A percentile compares a stretch with the other conserved stretches of the same genome.
phyloP scores from a whole-genome alignment of 2,797 vertebrate species.

The Manis pentadactyla region DNA sequence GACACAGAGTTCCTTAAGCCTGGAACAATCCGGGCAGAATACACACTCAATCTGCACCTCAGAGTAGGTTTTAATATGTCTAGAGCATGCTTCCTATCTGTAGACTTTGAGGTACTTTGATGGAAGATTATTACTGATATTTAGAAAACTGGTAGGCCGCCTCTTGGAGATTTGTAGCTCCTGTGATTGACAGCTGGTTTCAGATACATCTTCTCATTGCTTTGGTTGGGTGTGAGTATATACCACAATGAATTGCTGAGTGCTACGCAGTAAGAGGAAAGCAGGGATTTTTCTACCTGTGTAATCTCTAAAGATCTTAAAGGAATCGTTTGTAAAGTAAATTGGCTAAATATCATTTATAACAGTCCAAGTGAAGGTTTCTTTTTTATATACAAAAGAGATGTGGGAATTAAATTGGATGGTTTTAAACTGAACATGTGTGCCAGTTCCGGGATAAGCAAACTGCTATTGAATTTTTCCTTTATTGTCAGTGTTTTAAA shows the following conservation, averaged over 20 bases:
- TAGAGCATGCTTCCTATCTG: not conserved
- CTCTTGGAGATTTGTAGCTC: conserved; percentile 41
- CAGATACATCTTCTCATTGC: conserved; percentile 1
- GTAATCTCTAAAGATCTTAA: conserved; percentile 57
- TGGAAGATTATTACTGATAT: conserved; percentile 67
- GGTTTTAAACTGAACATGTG: not conserved
- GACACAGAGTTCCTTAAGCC: not conserved
- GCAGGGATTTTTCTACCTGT: not conserved
- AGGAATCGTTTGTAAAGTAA: conserved; percentile 62
- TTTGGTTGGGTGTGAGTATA: not conserved
- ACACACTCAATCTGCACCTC: not conserved
- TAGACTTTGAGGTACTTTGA: conserved; percentile 55
- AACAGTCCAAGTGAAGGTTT: not conserved
- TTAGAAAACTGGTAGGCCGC: conserved; percentile 31
- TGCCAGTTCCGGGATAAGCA: conserved; percentile 33
- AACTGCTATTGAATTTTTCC: conserved; percentile 69
- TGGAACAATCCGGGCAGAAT: not conserved
- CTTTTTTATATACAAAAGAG: conserved; percentile 54
- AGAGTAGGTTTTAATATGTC: not conserved
- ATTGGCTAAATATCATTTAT: conserved; percentile 42
- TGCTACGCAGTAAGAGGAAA: not conserved
- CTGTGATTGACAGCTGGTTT: conserved; percentile 63
- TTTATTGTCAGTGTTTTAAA: conserved; percentile 54
- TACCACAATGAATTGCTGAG: conserved; percentile 41
- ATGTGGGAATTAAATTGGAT: conserved; percentile 33